Evolutionary conservation across 2,797 vertebrate species (phyloP), one percentile per base, ranked within the genome.

Genomic region (Gila robusta): DNA sequence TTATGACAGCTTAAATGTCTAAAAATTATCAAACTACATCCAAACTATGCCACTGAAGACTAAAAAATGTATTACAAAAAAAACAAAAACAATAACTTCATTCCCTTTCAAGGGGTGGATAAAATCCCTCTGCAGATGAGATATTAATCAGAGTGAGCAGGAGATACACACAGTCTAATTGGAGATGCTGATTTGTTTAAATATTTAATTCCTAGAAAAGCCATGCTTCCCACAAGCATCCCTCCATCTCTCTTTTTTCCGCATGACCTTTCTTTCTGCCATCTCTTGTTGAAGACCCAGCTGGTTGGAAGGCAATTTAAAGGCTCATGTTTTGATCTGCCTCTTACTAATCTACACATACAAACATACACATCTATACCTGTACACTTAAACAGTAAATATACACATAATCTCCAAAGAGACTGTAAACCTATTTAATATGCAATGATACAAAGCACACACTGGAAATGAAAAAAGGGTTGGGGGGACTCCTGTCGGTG

Each of bases 371-470:
- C 70, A 19, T 54, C 64, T 47, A 69, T 44, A 82, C 76, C 59
- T 71, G 77, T 69, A 84, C 77, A 83, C 67, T 79, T 59, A 87
- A 80, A 72, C 82, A 54, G 44, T 79, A 82, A 66, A 70, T 54
- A 78, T 35, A 78, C 81, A 66, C 67, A 72, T 41, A 39, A 79
- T 81, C 81, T 82, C 70, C 59, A 82, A 79, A 62, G 69, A 80
- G 69, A 77, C 87, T 82, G 62, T 87, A 87, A 83, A 84, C n/a
- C 78, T 69, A 83, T 76, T 49, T 70, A 26, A 86, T 82, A 79
- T 85, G 85, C 79, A 87, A 77, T 88, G 89, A 91, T 88, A 88
- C 78, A 89, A 89, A 91, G 90, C 83, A 87, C 88, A 90, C 87
- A 88, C 74, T 79, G 85, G 85, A 89, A 89, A 89, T 85, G 87